Evolutionary conservation across 2,113 vertebrate species (phyloP).

Genomic region (Prinia subflava): DNA sequence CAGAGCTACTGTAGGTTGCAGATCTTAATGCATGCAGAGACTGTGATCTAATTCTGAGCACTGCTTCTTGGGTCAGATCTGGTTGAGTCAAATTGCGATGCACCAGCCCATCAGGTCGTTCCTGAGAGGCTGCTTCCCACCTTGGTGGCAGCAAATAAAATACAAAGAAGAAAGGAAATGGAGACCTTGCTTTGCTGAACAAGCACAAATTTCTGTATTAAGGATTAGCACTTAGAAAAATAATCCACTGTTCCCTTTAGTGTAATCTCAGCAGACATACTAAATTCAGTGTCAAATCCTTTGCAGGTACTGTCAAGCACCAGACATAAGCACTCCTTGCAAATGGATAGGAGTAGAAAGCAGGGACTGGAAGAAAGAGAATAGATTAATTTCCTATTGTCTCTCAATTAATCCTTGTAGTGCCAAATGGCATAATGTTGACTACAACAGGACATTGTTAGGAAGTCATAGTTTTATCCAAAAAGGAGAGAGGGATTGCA

Average conservation of each 20-base stretch:
- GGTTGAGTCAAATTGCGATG: conserved; percentile 37
- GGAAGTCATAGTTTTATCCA: not conserved
- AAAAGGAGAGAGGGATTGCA: not conserved
- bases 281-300: conserved; percentile 10
- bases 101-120: not conserved
- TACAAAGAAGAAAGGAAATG: not conserved
- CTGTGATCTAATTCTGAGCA: conserved; percentile 57
- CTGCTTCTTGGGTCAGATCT: conserved; percentile 52
- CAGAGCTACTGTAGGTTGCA: conserved; percentile 23
- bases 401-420: not conserved
- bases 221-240: conserved; percentile 28
- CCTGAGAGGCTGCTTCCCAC: not conserved
- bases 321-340: not conserved
- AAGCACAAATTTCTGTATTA: conserved; percentile 12
- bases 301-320: not conserved
- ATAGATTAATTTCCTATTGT: not conserved
- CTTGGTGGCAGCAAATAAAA: conserved; percentile 16
- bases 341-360: conserved; percentile 14
- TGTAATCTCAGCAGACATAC: conserved; percentile 27
- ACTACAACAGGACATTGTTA: not conserved
- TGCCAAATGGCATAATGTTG: not conserved
- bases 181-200: conserved; percentile 10
- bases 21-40: conserved; percentile 28
- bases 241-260: conserved; percentile 11
- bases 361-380: not conserved